Evolutionary conservation across 2,113 vertebrate species (phyloP), one percentile per base, ranked within the genome.

Genomic region (Dascyllus trimaculatus): DNA sequence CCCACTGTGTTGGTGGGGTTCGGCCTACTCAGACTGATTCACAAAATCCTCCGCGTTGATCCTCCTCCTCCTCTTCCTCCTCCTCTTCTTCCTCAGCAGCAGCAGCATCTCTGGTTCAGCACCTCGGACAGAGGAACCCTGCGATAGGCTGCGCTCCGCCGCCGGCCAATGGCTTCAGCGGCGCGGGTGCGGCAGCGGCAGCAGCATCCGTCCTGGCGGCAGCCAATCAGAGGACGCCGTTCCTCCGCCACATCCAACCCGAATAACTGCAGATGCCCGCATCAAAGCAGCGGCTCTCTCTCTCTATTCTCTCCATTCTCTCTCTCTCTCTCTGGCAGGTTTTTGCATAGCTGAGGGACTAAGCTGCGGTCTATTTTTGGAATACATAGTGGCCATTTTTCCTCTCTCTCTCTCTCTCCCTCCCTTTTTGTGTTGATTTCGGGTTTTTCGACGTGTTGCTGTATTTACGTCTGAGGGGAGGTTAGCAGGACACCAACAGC

Each of bases 261-360:
- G 81, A 90, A 87, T 86, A 85, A 90, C 88, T 92, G 89, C 88
- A 88, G 92, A 94, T 93, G 77, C 89, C 92, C 82, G 91, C 92
- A 93, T 91, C 88, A 62, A 80, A 82, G 71, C 87, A 35, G 3
- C 66, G 62, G 48, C 48, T 24, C 78, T 58, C 82, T 46, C 66
- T 35, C 52, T 22, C 21, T 25, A 22, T 24, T 46, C 65, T 26
- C 56, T 43, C 64, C 24, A 29, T 19, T 54, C 77, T 32, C 62
- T 58, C 61, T 59, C 64, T 38, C 66, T 72, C 69, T 61, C 65
- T 35, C 45, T 48, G 49, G 15, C 82, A 82, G 85, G 57, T 83
- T 71, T 62, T 71, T 62, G 26, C 78, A 58, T 59, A 19, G 61
- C 73, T 61, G 65, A 72, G 77, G 66, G 60, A 71, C 52, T 60